These are phyloP conservation scores for Polydrusus tereticollis DNA, from an alignment of 2,888 invertebrate genomes.

Conservation along the genomic window DNA sequence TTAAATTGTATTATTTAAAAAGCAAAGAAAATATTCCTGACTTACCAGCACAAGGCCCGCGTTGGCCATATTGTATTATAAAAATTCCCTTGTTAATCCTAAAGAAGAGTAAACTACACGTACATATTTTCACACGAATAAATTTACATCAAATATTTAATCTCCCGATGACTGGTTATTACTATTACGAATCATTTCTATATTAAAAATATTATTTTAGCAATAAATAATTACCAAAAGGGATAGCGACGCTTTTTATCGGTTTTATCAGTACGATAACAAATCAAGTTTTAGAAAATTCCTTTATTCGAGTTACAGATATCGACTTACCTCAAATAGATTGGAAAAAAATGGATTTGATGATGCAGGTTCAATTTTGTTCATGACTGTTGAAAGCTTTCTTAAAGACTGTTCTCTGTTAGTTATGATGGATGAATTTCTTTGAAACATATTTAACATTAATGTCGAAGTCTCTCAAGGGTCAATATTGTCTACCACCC, in stretches of 20 bases:
- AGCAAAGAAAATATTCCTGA: not conserved
- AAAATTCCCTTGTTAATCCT: constrained; percentile 4
- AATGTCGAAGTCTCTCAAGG: too few relatives aligned
- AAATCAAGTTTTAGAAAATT: constrained; percentile 18
- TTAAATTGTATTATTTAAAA: not conserved
- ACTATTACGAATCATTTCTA: constrained; percentile 16
- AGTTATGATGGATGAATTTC: too few relatives aligned
- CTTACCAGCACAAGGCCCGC: constrained; percentile 23
- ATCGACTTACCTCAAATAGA: constrained; percentile 3
- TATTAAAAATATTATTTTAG: constrained; percentile 20
- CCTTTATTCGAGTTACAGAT: constrained; percentile 14
- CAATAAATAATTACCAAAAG: constrained; percentile 11
- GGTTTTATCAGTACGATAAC: constrained; percentile 9
- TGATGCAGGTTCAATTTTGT: too few relatives aligned
- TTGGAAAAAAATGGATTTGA: not conserved
- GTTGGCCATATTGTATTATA: constrained; percentile 10
- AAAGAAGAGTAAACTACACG: not conserved
- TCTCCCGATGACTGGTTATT: constrained; percentile 5
- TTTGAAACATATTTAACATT: too few relatives aligned
- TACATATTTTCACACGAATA: constrained; percentile 12
- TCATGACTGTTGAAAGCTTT: too few relatives aligned
- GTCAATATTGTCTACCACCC: too few relatives aligned
- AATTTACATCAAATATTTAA: constrained; percentile 10
- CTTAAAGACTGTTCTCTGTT: too few relatives aligned
- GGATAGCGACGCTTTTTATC: constrained; percentile 2